phyloP scores from a whole-genome alignment of 2,888 invertebrate species.

The Harmothoe impar region DNA sequence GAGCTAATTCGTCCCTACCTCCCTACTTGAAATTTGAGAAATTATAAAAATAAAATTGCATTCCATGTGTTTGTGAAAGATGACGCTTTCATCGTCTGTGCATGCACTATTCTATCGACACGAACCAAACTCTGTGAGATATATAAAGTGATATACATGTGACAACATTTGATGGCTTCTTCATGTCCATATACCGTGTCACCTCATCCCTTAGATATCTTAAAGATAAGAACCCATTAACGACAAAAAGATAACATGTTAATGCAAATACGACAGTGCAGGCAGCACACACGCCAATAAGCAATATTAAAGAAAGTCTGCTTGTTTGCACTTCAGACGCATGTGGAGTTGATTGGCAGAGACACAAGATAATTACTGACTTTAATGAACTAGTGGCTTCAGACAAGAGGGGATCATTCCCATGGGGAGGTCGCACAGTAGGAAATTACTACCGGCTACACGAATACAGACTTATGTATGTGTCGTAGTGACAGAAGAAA shows the following conservation, averaged over 20 bases:
- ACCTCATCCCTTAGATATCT: no score
- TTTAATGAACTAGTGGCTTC: neutral
- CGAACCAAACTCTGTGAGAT: no score
- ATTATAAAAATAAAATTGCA: no score
- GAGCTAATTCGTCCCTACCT: no score
- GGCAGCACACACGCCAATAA: neutral
- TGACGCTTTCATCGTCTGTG: no score
- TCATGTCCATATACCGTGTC: no score
- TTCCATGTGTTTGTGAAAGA: no score
- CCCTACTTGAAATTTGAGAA: no score
- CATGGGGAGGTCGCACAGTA: neutral
- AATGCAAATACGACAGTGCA: neutral
- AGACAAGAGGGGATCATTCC: neutral
- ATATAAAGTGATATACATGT: no score
- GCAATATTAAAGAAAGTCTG: neutral
- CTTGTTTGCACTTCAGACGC: neutral
- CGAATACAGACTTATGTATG: neutral
- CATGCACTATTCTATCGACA: no score
- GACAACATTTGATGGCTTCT: no score
- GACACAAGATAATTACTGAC: slow-evolving; percentile 12
- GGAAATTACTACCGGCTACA: neutral
- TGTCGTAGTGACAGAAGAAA: neutral
- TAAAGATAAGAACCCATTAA: no score
- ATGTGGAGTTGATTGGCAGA: neutral
- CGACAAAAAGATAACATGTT: neutral